Percentiles rank a stretch among this genome's conserved stretches.
Evolutionary conservation across 2,113 vertebrate genomes (phyloP).

Genomic region (Oreotrochilus melanogaster): DNA sequence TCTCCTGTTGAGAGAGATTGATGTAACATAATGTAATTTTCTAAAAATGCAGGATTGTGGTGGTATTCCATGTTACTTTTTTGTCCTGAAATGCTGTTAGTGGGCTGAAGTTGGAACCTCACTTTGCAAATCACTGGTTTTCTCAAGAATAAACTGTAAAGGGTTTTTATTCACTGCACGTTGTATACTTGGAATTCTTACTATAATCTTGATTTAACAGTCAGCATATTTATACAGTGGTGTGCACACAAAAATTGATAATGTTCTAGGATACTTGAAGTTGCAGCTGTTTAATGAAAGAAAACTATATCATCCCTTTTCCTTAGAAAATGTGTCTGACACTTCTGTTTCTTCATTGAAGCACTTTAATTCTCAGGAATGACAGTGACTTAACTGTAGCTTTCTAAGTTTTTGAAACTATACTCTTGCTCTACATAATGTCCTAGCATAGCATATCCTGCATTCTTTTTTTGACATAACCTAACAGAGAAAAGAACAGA

Average conservation of each 20-base stretch:
- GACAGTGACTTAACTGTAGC: background rate
- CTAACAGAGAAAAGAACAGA: background rate
- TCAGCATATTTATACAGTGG: background rate
- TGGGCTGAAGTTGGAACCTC: conserved; percentile 29
- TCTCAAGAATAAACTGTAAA: conserved; percentile 42
- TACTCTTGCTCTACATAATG: background rate
- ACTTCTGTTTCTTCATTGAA: background rate
- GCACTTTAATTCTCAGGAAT: background rate
- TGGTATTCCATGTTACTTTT: background rate
- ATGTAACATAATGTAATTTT: background rate
- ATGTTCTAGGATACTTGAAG: background rate
- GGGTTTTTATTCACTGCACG: conserved; percentile 29
- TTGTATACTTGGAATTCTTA: background rate
- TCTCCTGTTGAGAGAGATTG: background rate
- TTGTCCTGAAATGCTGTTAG: conserved; percentile 29
- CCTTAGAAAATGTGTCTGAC: background rate
- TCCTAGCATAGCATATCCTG: background rate
- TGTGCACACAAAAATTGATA: background rate
- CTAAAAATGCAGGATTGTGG: background rate
- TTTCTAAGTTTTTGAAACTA: background rate
- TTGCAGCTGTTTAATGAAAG: background rate
- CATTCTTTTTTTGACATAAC: background rate
- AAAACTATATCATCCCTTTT: background rate
- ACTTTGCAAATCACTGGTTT: conserved; percentile 3
- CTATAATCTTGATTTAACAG: background rate